A percentile compares a stretch with the other conserved stretches of the same genome.
These are phyloP conservation scores for Leptocoma aspasia DNA, from an alignment of 2,113 vertebrate species.

Conservation along the genomic window DNA sequence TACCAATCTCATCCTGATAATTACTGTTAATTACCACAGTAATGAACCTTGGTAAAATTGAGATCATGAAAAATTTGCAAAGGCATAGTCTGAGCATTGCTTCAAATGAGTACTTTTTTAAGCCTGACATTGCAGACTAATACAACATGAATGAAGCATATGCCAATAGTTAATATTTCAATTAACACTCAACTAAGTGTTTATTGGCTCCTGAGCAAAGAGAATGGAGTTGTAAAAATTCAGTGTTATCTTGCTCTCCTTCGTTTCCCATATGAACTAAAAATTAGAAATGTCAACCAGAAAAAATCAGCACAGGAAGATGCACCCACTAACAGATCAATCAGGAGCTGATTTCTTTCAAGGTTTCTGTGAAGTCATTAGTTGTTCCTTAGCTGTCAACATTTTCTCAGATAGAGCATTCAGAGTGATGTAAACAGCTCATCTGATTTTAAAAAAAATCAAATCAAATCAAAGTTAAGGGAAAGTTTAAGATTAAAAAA, in stretches of 20 bases:
- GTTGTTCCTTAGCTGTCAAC: neutral
- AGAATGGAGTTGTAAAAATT: neutral
- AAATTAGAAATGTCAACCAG: conserved; percentile 9
- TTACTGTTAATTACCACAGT: neutral
- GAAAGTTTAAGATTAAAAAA: too few species aligned
- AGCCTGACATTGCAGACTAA: neutral
- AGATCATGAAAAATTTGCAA: neutral
- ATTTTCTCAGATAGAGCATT: neutral
- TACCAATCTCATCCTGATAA: neutral
- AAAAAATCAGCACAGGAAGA: neutral
- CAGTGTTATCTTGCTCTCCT: neutral
- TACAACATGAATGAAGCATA: neutral
- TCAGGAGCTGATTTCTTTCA: neutral
- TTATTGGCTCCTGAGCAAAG: neutral
- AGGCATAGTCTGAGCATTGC: neutral
- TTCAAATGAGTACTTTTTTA: neutral
- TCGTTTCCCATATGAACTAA: neutral
- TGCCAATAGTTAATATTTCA: neutral
- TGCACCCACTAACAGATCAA: neutral
- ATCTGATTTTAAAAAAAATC: neutral
- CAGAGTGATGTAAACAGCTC: neutral
- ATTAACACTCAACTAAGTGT: neutral
- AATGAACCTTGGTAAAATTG: neutral
- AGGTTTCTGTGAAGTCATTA: neutral
- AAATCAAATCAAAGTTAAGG: neutral